These are phyloP conservation scores for Myotis yumanensis DNA, from an alignment of 2,113 vertebrate genomes.

Conservation along the genomic window DNA sequence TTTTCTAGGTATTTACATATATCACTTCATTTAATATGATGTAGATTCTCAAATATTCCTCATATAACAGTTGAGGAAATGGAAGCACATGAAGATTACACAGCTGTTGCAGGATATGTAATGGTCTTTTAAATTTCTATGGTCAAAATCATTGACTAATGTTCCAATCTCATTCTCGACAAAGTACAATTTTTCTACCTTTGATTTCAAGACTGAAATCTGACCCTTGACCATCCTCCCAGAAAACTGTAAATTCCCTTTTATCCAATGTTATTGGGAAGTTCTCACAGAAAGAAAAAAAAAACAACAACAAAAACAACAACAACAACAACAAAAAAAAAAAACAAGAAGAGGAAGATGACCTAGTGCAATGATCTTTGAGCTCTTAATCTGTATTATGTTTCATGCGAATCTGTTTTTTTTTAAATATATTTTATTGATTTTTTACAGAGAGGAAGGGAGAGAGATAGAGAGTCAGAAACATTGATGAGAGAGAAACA, in stretches of 20 bases:
- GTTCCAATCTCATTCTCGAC: neutral
- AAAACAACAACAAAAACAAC: too few relatives aligned
- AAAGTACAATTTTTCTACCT: neutral
- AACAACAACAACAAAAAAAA: too few relatives aligned
- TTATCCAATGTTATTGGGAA: neutral
- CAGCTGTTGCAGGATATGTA: neutral
- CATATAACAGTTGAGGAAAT: neutral
- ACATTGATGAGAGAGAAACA: too few relatives aligned
- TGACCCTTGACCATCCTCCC: neutral
- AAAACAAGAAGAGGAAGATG: neutral
- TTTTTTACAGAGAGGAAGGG: too few relatives aligned
- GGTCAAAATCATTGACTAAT: neutral
- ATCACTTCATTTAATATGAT: neutral
- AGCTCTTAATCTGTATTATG: neutral
- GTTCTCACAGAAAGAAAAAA: neutral
- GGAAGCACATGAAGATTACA: neutral
- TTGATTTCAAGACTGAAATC: neutral
- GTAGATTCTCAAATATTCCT: neutral
- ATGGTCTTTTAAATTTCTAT: neutral
- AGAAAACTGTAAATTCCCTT: neutral
- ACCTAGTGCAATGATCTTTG: neutral
- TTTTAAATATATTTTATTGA: too few relatives aligned
- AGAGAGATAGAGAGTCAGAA: too few relatives aligned
- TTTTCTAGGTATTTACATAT: neutral
- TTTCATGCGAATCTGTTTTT: neutral